Base-by-base conservation (phyloP, 1,140 invertebrate species). In the Papilio glaucus region DNA sequence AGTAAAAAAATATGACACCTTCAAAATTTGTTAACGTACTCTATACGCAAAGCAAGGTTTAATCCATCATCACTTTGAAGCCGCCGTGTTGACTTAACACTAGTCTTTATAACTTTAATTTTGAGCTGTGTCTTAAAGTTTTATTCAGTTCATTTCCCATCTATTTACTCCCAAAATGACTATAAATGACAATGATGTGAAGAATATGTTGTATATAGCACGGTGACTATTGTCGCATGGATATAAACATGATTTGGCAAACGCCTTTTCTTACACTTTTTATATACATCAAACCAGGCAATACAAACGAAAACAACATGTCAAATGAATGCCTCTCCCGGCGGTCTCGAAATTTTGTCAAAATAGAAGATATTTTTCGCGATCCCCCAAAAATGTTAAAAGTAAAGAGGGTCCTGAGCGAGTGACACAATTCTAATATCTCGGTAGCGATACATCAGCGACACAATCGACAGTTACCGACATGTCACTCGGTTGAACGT, bases 381-480 rank as follows among this genome's bases (percentile, higher is more conserved):
- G 63, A 24, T 24, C 6, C 13, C 21, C 63, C 39, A 45, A 68
- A 68, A 26, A 41, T 68, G 63, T 42, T 26, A 6, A 45, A 68
- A 41, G 39, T n/a, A 42, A 68, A 68, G 63, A 68, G 41, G 41
- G 63, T 68, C 39, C 41, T 29, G 63, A 68, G 21, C 24, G 21
- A 68, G 13, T 68, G 63, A 45, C 63, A 68, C 63, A 45, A 45
- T 68, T 26, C 24, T 68, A 68, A 68, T 68, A 68, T 42, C 63
- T 45, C 21, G 39, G 63, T 42, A 42, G 12, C 63, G 63, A 68
- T 68, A 68, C 39, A 68, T 68, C 63, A 68, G 39, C 0, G 21
- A 39, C 42, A 69, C 67, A 69, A 69, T 69, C 67, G 67, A 49
- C 67, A 53, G 67, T 53, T 69, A 69, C 33, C 67, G 12, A 37